Conservation (phyloP, 35 echinoderm and acorn worm genomes). For the Holothuria glaberrima region DNA sequence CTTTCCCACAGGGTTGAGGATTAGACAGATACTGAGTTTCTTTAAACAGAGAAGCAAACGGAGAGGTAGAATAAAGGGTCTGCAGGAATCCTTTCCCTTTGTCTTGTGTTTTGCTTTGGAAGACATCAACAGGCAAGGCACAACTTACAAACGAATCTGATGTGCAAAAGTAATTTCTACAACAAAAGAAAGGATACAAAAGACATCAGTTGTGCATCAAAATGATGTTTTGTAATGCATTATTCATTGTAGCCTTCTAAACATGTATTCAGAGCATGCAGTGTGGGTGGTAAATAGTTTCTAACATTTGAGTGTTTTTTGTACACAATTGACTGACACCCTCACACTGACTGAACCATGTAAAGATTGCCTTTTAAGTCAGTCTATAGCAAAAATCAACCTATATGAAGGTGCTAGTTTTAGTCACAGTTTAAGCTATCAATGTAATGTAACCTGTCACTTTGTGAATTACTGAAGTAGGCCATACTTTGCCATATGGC, state of each 20-base stretch:
- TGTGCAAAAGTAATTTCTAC: slow-evolving; percentile 77
- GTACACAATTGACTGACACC: too few relatives aligned
- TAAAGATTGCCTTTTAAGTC: too few relatives aligned
- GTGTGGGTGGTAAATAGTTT: too few relatives aligned
- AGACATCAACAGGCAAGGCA: slow-evolving; percentile 81
- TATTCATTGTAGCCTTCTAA: neutral
- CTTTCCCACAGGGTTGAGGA: neutral
- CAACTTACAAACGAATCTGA: slow-evolving; percentile 65
- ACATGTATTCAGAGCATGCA: too few relatives aligned
- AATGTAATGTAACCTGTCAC: too few relatives aligned
- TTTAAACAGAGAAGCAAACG: slow-evolving; percentile 88
- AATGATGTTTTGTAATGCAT: neutral
- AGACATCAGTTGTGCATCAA: neutral
- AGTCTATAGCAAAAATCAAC: too few relatives aligned
- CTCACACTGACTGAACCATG: too few relatives aligned
- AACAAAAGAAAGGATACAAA: neutral
- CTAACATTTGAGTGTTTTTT: too few relatives aligned
- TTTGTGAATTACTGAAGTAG: too few relatives aligned
- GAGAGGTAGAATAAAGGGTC: slow-evolving; percentile 83
- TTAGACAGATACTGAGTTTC: neutral
- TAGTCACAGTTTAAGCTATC: too few relatives aligned
- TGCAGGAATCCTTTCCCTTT: slow-evolving; percentile 79
- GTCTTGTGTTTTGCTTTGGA: slow-evolving; percentile 66
- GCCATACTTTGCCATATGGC: too few relatives aligned
- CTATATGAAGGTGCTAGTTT: too few relatives aligned